Conservation (phyloP, 2,113 vertebrate genomes). For the Trogon melanurus region DNA sequence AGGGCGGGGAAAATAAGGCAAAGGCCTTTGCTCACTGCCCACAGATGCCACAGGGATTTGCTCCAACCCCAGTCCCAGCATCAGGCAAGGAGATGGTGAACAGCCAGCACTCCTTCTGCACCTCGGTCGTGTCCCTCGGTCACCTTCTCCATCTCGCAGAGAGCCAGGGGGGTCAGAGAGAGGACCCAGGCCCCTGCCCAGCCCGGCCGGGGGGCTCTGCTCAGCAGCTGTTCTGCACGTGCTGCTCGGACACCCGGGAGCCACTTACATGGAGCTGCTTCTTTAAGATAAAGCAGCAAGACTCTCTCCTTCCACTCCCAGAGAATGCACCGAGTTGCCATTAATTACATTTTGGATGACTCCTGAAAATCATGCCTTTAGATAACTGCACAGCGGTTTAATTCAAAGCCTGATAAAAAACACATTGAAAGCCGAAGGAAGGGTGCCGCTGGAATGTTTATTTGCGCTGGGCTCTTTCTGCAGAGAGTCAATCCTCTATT, state of each 20-base stretch:
- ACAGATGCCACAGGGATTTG: background rate
- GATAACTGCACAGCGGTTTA: conserved; percentile 25
- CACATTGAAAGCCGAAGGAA: background rate
- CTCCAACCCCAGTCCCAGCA: background rate
- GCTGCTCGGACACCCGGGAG: background rate
- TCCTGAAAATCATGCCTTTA: conserved; percentile 19
- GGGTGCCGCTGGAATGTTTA: conserved; percentile 34
- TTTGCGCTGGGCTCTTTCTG: background rate
- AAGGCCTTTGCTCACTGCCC: conserved; percentile 2
- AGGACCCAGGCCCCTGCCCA: background rate
- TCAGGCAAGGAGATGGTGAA: background rate
- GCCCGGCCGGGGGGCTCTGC: background rate
- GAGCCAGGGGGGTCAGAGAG: background rate
- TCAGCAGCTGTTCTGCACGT: background rate
- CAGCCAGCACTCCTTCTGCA: background rate
- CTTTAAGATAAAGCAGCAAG: background rate
- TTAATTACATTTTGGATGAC: conserved; percentile 28
- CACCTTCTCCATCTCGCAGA: background rate
- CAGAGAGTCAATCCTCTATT: background rate
- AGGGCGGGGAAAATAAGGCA: background rate
- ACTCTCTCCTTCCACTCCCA: background rate
- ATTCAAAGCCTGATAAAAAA: conserved; percentile 50
- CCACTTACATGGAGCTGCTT: background rate
- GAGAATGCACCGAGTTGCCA: background rate
- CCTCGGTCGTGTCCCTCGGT: background rate